Evolutionary conservation across 2,113 vertebrate genomes (phyloP).

Genomic region (Perccottus glenii): DNA sequence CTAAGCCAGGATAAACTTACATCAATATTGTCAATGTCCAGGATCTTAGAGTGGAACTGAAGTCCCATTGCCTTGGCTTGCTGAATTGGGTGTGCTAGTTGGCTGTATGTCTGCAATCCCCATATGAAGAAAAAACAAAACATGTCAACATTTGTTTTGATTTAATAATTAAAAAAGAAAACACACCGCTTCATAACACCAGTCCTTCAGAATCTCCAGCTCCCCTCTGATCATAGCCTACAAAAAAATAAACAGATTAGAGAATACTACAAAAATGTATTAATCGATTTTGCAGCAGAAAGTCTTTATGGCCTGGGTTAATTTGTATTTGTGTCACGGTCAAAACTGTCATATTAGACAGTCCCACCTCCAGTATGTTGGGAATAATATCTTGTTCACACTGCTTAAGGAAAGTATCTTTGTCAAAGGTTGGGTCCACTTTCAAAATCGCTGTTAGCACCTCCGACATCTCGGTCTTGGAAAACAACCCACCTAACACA

Average conservation of each 20-base stretch:
- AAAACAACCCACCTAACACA: slow-evolving; percentile 92
- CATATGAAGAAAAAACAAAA: neutral
- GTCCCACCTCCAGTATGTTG: slow-evolving; percentile 90
- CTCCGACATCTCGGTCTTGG: slow-evolving; percentile 97
- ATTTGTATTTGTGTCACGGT: too few relatives aligned
- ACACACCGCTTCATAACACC: slow-evolving; percentile 97
- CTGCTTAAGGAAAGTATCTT: slow-evolving; percentile 90
- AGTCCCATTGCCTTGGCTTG: slow-evolving; percentile 90
- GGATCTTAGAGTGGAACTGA: slow-evolving; percentile 91
- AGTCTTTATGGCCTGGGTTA: too few relatives aligned
- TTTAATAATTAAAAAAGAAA: neutral
- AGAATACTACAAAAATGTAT: neutral
- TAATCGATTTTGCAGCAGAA: neutral
- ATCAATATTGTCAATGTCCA: slow-evolving; percentile 94
- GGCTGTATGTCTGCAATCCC: slow-evolving; percentile 88
- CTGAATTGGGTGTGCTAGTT: slow-evolving; percentile 93
- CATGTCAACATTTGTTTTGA: neutral
- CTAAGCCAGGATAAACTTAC: slow-evolving; percentile 77
- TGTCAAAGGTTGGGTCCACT: slow-evolving; percentile 92
- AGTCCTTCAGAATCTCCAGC: slow-evolving; percentile 95
- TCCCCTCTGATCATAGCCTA: slow-evolving; percentile 95
- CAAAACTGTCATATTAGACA: neutral
- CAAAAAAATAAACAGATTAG: slow-evolving; percentile 22
- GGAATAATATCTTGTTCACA: slow-evolving; percentile 94
- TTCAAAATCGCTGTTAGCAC: slow-evolving; percentile 94